These are phyloP conservation scores for Glandiceps talaboti DNA, from an alignment of 53 echinoderm and acorn worm genomes.

Conservation along the genomic window DNA sequence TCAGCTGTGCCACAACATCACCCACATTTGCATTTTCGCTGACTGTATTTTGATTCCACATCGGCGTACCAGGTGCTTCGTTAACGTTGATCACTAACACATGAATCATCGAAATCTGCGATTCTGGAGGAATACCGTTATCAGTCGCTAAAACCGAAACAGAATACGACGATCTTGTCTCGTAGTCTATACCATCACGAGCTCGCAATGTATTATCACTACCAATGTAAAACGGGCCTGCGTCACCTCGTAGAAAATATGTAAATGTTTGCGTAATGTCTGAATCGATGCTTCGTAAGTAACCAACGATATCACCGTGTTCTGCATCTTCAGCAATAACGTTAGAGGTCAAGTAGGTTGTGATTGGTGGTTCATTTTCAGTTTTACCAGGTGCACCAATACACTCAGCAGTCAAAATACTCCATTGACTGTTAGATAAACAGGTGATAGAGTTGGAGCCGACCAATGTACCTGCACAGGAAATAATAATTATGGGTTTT, in stretches of 20 bases:
- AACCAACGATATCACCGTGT: slow-evolving; percentile 14
- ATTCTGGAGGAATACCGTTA: slow-evolving; percentile 25
- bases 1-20: slow-evolving; percentile 8
- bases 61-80: slow-evolving; percentile 22
- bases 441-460: slow-evolving; percentile 22
- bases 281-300: slow-evolving; percentile 18
- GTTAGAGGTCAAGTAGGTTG: slow-evolving; percentile 19
- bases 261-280: slow-evolving; percentile 14
- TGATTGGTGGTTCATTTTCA: slow-evolving; percentile 19
- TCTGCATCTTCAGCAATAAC: slow-evolving; percentile 28
- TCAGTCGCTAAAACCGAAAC: slow-evolving; percentile 21
- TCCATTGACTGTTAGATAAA: slow-evolving; percentile 26
- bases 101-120: slow-evolving; percentile 14
- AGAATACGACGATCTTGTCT: slow-evolving; percentile 19
- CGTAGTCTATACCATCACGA: slow-evolving; percentile 34
- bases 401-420: slow-evolving; percentile 28
- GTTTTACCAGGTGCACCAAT: slow-evolving; percentile 2
- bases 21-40: slow-evolving; percentile 24
- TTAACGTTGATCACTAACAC: slow-evolving; percentile 30
- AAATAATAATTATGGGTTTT: no score
- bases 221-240: slow-evolving; percentile 25
- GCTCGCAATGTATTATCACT: slow-evolving; percentile 16
- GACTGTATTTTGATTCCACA: slow-evolving; percentile 10
- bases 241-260: slow-evolving; percentile 20
- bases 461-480: slow-evolving; percentile 15